These are phyloP conservation scores for Alauda arvensis DNA, from an alignment of 2,797 vertebrate genomes.

Conservation along the genomic window DNA sequence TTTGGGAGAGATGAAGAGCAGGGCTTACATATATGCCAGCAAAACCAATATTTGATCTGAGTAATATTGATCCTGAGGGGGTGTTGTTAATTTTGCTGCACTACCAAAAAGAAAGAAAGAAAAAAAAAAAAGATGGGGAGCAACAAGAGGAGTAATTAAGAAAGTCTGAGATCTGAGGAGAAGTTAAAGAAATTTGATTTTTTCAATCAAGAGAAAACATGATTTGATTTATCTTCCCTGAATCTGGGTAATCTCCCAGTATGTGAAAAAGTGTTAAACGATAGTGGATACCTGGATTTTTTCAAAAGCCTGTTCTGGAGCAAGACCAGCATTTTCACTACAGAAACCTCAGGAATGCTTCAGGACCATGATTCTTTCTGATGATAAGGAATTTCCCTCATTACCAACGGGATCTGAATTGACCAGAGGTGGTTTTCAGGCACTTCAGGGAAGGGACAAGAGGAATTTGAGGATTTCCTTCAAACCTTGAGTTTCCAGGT, in stretches of 20 bases:
- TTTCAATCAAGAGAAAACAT: background rate
- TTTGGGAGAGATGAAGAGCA: background rate
- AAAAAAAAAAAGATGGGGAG: background rate
- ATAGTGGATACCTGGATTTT: background rate
- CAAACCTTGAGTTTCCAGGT: background rate
- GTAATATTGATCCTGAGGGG: background rate
- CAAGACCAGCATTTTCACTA: background rate
- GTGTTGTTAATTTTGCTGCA: background rate
- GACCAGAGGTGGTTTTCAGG: background rate
- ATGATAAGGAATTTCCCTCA: background rate
- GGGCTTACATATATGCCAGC: background rate
- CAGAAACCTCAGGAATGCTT: background rate
- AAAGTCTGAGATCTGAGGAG: background rate
- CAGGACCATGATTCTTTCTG: background rate
- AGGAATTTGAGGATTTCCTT: background rate
- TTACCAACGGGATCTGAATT: background rate
- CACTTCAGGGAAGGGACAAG: background rate
- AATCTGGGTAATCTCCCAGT: background rate
- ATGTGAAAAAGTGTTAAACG: background rate
- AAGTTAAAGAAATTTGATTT: background rate
- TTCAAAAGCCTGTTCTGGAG: background rate
- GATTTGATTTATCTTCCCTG: background rate
- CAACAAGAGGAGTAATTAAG: background rate
- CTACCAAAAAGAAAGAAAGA: background rate
- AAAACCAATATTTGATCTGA: background rate